A percentile compares a stretch with the other conserved stretches of the same genome.
Evolutionary conservation across 2,888 invertebrate genomes (phyloP).

Genomic region (Melangyna quadrimaculata): DNA sequence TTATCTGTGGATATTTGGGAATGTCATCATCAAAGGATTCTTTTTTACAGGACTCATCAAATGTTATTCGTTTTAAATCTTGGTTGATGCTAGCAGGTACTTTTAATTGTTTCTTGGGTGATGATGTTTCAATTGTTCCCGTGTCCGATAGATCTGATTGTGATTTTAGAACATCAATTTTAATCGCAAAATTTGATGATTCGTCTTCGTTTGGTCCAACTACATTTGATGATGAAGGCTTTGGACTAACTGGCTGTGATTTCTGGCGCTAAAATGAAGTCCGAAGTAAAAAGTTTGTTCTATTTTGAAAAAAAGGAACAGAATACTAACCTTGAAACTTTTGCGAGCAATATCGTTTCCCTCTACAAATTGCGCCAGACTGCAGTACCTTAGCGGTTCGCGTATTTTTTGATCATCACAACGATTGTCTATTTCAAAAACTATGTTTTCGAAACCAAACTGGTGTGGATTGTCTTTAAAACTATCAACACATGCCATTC

Average conservation of each 20-base stretch:
- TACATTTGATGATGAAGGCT: constrained; percentile 56
- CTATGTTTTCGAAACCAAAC: constrained; percentile 88
- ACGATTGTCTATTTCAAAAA: constrained; percentile 83
- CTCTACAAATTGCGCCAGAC: constrained; percentile 91
- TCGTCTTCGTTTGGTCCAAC: constrained; percentile 76
- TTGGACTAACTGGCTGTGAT: constrained; percentile 51
- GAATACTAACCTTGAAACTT: constrained; percentile 84
- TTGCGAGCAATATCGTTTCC: constrained; percentile 91
- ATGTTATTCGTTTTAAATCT: constrained; percentile 81
- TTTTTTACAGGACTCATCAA: constrained; percentile 81
- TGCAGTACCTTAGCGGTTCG: constrained; percentile 87
- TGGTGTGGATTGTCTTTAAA: constrained; percentile 80
- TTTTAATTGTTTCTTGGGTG: constrained; percentile 47
- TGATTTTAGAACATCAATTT: constrained; percentile 70
- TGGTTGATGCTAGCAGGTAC: constrained; percentile 67
- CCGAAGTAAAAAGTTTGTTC: not conserved
- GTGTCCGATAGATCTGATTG: constrained; percentile 71
- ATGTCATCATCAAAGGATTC: constrained; percentile 81
- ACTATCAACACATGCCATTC: constrained; percentile 82
- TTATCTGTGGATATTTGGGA: constrained; percentile 84
- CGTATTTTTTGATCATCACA: constrained; percentile 81
- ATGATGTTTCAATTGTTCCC: constrained; percentile 51
- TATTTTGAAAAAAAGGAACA: not conserved
- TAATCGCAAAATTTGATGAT: constrained; percentile 68
- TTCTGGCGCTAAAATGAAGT: constrained; percentile 69